Conservation (phyloP, 1,140 invertebrate genomes). For the Apolygus lucorum region DNA sequence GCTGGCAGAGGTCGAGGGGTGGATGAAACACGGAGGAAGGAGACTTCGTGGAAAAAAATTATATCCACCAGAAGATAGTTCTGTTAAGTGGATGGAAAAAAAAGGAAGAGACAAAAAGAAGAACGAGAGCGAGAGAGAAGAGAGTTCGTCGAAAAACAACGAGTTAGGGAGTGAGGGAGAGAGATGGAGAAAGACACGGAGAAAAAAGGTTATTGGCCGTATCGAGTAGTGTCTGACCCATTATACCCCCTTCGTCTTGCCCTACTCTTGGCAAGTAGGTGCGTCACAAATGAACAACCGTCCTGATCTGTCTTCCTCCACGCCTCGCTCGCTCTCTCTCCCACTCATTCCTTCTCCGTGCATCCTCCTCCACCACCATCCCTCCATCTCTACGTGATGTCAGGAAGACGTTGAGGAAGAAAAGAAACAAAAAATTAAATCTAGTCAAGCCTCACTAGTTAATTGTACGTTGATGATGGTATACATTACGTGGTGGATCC, state of each 20-base stretch:
- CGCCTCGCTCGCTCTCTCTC: neutral
- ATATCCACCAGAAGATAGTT: neutral
- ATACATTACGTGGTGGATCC: neutral
- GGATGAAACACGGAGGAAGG: no score
- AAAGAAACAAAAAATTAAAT: neutral
- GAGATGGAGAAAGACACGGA: neutral
- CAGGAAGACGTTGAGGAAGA: neutral
- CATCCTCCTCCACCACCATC: neutral
- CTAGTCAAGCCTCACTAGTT: neutral
- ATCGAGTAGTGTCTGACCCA: slow-evolving; percentile 16
- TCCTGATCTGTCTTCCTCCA: neutral
- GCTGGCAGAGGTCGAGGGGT: neutral
- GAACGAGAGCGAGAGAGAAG: neutral
- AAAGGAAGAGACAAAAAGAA: neutral
- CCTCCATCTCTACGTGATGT: neutral
- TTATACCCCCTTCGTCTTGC: slow-evolving; percentile 12
- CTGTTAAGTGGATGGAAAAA: neutral
- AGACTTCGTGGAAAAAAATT: neutral
- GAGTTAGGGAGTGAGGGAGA: neutral
- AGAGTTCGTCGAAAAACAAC: neutral
- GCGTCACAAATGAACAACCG: slow-evolving; percentile 10
- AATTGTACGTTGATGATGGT: slow-evolving; percentile 5
- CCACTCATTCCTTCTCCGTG: neutral
- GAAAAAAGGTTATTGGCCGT: slow-evolving; percentile 14
- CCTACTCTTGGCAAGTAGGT: slow-evolving; percentile 14